These are phyloP conservation scores for Drosophila subpulchrella DNA, from an alignment of 1,140 invertebrate species.

Conservation along the genomic window DNA sequence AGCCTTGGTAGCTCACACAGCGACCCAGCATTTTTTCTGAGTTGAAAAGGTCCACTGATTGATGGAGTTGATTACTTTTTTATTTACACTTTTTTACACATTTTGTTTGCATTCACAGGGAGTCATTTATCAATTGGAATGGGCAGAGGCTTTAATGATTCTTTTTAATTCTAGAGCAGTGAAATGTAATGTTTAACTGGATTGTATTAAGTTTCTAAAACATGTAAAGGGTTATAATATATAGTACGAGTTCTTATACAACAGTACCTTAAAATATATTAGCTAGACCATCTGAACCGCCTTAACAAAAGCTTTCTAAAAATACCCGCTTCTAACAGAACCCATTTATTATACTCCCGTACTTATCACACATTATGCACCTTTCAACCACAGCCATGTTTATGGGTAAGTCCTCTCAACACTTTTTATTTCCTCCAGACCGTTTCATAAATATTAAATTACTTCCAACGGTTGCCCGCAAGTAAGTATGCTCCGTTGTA, in stretches of 20 bases:
- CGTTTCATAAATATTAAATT: constrained; percentile 75
- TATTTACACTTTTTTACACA: constrained; percentile 7
- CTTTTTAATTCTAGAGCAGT: neutral
- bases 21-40: constrained; percentile 73
- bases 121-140: neutral
- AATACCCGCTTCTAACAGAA: neutral
- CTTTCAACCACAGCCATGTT: constrained; percentile 56
- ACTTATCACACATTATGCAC: constrained; percentile 73
- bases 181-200: neutral
- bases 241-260: too few species aligned
- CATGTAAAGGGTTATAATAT: neutral
- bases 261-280: neutral
- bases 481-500: constrained; percentile 35
- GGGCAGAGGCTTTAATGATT: neutral
- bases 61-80: constrained; percentile 8
- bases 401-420: constrained; percentile 41
- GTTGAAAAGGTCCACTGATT: constrained; percentile 19
- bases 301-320: neutral
- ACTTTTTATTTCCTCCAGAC: constrained; percentile 45
- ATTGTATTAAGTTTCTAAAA: too few species aligned
- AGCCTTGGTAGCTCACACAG: constrained; percentile 82
- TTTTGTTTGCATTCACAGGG: constrained; percentile 9
- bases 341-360: constrained; percentile 22
- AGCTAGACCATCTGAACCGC: too few species aligned
- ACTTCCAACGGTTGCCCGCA: constrained; percentile 35